Evolutionary conservation across 2,888 invertebrate genomes (phyloP), one percentile per base, ranked within the genome.

Genomic region (Steromphala cineraria): DNA sequence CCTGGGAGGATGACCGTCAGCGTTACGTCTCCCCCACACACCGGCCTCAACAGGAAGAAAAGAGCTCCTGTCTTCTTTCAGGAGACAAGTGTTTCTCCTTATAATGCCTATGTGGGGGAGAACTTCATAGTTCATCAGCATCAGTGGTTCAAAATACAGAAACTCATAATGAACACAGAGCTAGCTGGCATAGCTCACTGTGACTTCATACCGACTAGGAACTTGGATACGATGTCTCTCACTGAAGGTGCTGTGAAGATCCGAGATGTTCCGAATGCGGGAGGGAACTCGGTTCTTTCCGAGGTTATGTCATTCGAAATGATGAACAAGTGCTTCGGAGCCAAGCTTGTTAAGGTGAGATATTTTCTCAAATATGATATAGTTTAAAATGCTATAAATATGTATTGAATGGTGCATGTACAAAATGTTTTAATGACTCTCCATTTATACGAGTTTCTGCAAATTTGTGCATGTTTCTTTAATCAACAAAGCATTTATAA

Each of bases 231-330:
- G 2, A 91, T 92, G 90, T 84, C 52, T n/a, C 84, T 92, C 24
- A 90, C 92, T 0, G 79, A 46, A 8, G 88, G 87, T 19, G 90
- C 90, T 5, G 67, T 75, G 19, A 88, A 86, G 80, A 86, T 92
- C 17, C 82, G 85, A 36, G 83, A 86, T 53, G 86, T 90, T n/a
- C 92, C 92, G 7, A 92, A 92, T 78, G 92, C 92, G 10, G 92
- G 92, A 5, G 92, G 92, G 13, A 92, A 87, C 76, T 92, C 92
- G 0, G 89, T 91, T 0, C 81, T 91, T 1, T 92, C 92, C 2
- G 92, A 92, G 80, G 90, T 91, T 17, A 77, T 92, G 62, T 92
- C 92, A 19, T 92, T 88, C 80, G 92, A 92, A 80, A 71, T 92
- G 31, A 81, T 90, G 21, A 80, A 84, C 76, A 87, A 86, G 62